Conservation (phyloP, 2,797 vertebrate genomes). For the Poliocrania exsul region DNA sequence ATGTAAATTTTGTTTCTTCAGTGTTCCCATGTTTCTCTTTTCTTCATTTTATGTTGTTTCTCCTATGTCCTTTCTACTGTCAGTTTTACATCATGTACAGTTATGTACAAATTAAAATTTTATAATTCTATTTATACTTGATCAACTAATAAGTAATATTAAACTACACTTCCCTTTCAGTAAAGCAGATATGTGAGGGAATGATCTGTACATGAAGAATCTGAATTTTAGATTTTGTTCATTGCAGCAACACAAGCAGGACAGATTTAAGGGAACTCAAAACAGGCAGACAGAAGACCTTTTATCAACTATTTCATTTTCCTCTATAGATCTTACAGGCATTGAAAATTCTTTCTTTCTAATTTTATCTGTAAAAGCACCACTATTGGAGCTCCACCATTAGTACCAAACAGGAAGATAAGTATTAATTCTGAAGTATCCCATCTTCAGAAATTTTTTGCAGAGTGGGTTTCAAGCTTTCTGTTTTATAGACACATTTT, state of each 20-base stretch:
- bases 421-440: not conserved
- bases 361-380: not conserved
- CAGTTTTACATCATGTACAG: not conserved
- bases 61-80: not conserved
- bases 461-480: not conserved
- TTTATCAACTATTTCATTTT: not conserved
- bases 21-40: not conserved
- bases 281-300: not conserved
- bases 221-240: not conserved
- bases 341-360: not conserved
- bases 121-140: not conserved
- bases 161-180: not conserved
- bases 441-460: not conserved
- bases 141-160: not conserved
- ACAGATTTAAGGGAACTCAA: not conserved
- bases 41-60: not conserved
- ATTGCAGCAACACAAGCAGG: not conserved
- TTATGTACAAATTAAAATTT: not conserved
- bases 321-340: not conserved
- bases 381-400: not conserved
- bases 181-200: not conserved
- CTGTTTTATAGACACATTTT: not conserved
- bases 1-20: not conserved
- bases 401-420: not conserved
- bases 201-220: not conserved